Conservation (phyloP, 1,140 invertebrate species). For the Ericerus pela region DNA sequence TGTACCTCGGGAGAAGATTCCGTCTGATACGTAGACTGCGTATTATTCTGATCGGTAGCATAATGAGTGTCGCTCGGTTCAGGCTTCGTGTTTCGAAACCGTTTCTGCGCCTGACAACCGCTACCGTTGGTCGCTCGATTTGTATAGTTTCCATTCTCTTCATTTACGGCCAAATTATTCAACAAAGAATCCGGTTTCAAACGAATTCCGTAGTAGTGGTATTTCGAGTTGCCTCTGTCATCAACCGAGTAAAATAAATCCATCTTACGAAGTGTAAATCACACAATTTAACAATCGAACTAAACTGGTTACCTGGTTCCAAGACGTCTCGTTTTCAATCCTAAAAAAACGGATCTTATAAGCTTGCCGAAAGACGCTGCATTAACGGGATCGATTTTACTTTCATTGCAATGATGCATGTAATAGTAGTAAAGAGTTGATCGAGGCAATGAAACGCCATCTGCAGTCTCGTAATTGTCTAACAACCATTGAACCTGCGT, state of each 20-base stretch:
- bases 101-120: slow-evolving; percentile 11
- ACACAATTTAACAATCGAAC: too few species aligned
- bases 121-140: background rate
- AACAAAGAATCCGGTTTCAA: slow-evolving; percentile 77
- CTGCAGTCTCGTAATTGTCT: slow-evolving; percentile 95
- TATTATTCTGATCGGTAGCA: background rate
- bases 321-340: slow-evolving; percentile 77
- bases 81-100: background rate
- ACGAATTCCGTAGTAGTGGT: slow-evolving; percentile 98
- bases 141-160: background rate
- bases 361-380: slow-evolving; percentile 98
- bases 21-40: background rate
- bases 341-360: slow-evolving; percentile 93
- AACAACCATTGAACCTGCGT: slow-evolving; percentile 86
- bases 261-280: too few species aligned
- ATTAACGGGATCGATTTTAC: slow-evolving; percentile 94
- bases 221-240: slow-evolving; percentile 98
- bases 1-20: background rate
- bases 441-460: slow-evolving; percentile 89
- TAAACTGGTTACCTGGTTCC: slow-evolving; percentile 59
- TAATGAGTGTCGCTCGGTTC: slow-evolving; percentile 1
- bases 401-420: slow-evolving; percentile 80
- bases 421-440: slow-evolving; percentile 96
- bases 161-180: slow-evolving; percentile 33
- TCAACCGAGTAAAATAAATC: too few species aligned